Percentiles rank a stretch among this genome's conserved stretches.
phyloP scores from a whole-genome alignment of 2,888 invertebrate species.

The Limnephilus rhombicus region DNA sequence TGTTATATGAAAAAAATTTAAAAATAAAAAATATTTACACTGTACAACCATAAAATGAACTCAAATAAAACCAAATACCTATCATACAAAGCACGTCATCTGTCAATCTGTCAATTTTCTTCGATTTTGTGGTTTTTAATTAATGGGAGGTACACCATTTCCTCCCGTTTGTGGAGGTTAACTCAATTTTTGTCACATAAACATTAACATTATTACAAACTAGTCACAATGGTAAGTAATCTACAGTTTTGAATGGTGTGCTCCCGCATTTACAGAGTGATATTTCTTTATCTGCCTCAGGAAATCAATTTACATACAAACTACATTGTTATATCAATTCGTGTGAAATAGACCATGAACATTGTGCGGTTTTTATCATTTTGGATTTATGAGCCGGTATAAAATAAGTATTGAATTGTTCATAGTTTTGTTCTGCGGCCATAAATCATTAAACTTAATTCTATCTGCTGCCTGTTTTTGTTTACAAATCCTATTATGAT shows the following conservation, averaged over 20 bases:
- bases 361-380: not conserved
- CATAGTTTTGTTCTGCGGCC: not conserved
- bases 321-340: not conserved
- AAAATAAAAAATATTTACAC: too few species aligned
- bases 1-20: too few species aligned
- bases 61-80: not conserved
- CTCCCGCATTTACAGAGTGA: not conserved
- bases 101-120: conserved; percentile 33
- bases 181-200: not conserved
- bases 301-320: conserved; percentile 1
- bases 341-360: not conserved
- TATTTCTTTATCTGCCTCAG: not conserved
- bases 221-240: conserved; percentile 22
- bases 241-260: not conserved
- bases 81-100: conserved; percentile 24
- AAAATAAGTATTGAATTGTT: not conserved
- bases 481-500: not conserved
- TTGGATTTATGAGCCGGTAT: not conserved
- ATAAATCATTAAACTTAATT: not conserved
- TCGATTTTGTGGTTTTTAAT: not conserved
- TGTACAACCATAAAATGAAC: too few species aligned
- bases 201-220: not conserved
- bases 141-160: not conserved
- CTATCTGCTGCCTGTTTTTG: not conserved
- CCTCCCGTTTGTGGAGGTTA: conserved; percentile 32